Percentiles rank a stretch among this genome's conserved stretches.
phyloP scores from a whole-genome alignment of 2,888 invertebrate species.

The Altica lythri region DNA sequence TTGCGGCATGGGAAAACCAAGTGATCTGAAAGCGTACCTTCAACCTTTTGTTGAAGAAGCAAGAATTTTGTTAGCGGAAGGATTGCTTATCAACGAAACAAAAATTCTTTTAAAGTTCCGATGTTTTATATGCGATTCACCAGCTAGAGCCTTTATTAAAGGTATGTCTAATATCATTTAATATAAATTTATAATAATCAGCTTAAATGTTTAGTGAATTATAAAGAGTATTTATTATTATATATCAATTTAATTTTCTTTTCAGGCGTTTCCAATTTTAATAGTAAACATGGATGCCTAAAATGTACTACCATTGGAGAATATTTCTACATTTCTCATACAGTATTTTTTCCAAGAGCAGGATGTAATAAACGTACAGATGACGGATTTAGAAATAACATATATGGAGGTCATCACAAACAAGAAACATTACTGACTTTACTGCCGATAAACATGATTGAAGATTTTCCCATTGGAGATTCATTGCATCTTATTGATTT shows the following conservation, averaged over 20 bases:
- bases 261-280: slow-evolving; percentile 32
- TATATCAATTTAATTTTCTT: background rate
- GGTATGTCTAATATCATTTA: too few relatives aligned
- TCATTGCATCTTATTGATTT: slow-evolving; percentile 10
- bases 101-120: slow-evolving; percentile 27
- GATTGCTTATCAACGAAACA: slow-evolving; percentile 14
- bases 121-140: slow-evolving; percentile 35
- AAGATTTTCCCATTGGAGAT: slow-evolving; percentile 8
- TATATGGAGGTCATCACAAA: background rate
- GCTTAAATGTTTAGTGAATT: too few relatives aligned
- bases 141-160: slow-evolving; percentile 38
- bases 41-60: slow-evolving; percentile 33
- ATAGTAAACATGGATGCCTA: slow-evolving; percentile 34
- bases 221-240: slow-evolving; percentile 5
- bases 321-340: slow-evolving; percentile 27
- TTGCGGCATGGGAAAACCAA: slow-evolving; percentile 31
- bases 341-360: slow-evolving; percentile 2
- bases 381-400: background rate
- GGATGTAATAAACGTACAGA: background rate
- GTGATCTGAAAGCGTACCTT: slow-evolving; percentile 19
- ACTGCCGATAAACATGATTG: slow-evolving; percentile 1
- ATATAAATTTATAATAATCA: too few relatives aligned
- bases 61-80: slow-evolving; percentile 27
- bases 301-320: slow-evolving; percentile 36
- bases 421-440: background rate